phyloP scores from a whole-genome alignment of 2,888 invertebrate genomes.

The Lymantria dispar region DNA sequence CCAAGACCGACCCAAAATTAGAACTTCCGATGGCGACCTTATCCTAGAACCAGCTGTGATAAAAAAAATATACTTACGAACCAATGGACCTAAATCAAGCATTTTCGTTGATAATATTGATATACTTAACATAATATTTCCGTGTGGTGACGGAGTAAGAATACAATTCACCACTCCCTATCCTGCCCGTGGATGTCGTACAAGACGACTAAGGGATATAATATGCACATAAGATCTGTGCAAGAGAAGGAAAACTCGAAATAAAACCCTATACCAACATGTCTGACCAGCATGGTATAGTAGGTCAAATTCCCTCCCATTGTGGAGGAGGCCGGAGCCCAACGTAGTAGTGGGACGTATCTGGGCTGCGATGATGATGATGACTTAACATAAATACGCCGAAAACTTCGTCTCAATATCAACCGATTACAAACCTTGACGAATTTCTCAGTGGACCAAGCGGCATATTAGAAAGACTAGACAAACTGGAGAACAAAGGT shows the following conservation, averaged over 20 bases:
- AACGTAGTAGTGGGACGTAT: too few species aligned
- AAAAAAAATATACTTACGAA: slow-evolving; percentile 89
- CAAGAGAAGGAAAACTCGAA: too few species aligned
- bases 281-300: too few species aligned
- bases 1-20: slow-evolving; percentile 81
- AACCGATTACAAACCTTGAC: slow-evolving; percentile 30
- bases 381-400: slow-evolving; percentile 68
- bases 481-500: slow-evolving; percentile 48
- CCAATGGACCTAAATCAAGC: slow-evolving; percentile 85
- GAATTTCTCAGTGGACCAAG: slow-evolving; percentile 35
- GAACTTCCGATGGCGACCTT: slow-evolving; percentile 88
- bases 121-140: slow-evolving; percentile 70
- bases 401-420: slow-evolving; percentile 20
- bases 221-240: too few species aligned
- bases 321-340: too few species aligned
- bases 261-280: too few species aligned
- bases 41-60: slow-evolving; percentile 89
- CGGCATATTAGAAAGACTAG: slow-evolving; percentile 49
- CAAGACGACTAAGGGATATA: too few species aligned
- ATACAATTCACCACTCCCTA: too few species aligned
- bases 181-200: too few species aligned
- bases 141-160: too few species aligned
- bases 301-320: too few species aligned
- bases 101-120: slow-evolving; percentile 88
- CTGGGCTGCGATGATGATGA: too few species aligned